Conservation (phyloP, 2,888 invertebrate species). For the Eupeodes luniger region DNA sequence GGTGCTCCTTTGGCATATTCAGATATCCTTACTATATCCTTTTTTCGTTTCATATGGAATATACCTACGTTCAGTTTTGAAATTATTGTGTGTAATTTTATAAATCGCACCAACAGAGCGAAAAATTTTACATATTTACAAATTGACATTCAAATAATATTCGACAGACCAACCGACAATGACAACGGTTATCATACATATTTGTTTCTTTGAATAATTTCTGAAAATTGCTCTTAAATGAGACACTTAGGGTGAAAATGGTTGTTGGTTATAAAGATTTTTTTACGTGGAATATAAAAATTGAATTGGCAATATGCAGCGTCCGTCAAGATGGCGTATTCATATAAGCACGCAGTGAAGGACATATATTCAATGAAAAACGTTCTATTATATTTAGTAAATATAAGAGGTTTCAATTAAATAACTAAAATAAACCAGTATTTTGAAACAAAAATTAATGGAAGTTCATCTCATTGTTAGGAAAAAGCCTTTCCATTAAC, state of each 20-base stretch:
- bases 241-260: neutral
- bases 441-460: no score
- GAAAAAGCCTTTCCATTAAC: no score
- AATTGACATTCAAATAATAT: neutral
- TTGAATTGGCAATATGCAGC: neutral
- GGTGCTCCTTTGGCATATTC: neutral
- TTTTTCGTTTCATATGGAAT: slow-evolving; percentile 12
- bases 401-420: no score
- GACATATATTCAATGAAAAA: no score
- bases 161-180: no score
- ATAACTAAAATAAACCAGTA: no score
- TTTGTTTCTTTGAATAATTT: slow-evolving; percentile 42
- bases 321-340: neutral
- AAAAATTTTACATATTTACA: slow-evolving; percentile 2
- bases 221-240: slow-evolving; percentile 28
- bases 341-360: neutral
- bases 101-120: slow-evolving; percentile 36
- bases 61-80: slow-evolving; percentile 6
- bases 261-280: neutral
- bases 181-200: neutral
- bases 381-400: no score
- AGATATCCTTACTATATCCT: no score
- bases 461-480: no score
- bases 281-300: slow-evolving; percentile 4
- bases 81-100: slow-evolving; percentile 41